phyloP scores from a whole-genome alignment of 2,113 vertebrate species.

The Dasyornis broadbenti region DNA sequence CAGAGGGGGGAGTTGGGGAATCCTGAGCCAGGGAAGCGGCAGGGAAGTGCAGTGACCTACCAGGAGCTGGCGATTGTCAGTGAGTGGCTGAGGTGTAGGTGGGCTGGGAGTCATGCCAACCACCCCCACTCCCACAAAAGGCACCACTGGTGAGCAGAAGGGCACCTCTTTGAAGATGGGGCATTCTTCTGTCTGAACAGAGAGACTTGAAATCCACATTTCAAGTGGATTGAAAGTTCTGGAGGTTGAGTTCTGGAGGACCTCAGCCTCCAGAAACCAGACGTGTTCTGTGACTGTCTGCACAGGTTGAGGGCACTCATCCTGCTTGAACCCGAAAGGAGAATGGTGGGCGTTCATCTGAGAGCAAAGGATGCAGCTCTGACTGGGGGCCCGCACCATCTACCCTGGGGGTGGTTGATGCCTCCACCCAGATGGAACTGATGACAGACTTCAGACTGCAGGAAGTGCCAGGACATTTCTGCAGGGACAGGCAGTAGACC shows the following conservation, averaged over 20 bases:
- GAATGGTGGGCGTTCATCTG: not conserved
- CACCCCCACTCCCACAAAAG: not conserved
- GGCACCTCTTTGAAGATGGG: not conserved
- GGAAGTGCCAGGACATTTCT: not conserved
- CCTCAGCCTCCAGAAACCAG: not conserved
- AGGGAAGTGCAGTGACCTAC: not conserved
- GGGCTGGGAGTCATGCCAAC: not conserved
- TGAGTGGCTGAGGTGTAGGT: not conserved
- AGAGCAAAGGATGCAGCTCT: not conserved
- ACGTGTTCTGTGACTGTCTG: not conserved
- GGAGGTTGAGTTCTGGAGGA: too few species aligned
- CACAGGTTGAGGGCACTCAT: not conserved
- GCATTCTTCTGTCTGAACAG: not conserved
- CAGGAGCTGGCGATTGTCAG: not conserved
- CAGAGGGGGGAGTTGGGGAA: too few species aligned
- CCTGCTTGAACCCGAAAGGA: not conserved
- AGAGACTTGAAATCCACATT: not conserved
- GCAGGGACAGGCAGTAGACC: too few species aligned
- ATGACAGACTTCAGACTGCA: not conserved
- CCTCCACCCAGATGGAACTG: not conserved
- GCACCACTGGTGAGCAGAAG: not conserved
- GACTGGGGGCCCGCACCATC: not conserved
- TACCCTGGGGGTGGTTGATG: not conserved
- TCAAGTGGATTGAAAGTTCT: too few species aligned
- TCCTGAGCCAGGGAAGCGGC: not conserved